Evolutionary conservation across 2,797 vertebrate genomes (phyloP).

Genomic region (Emydoidea blandingii): DNA sequence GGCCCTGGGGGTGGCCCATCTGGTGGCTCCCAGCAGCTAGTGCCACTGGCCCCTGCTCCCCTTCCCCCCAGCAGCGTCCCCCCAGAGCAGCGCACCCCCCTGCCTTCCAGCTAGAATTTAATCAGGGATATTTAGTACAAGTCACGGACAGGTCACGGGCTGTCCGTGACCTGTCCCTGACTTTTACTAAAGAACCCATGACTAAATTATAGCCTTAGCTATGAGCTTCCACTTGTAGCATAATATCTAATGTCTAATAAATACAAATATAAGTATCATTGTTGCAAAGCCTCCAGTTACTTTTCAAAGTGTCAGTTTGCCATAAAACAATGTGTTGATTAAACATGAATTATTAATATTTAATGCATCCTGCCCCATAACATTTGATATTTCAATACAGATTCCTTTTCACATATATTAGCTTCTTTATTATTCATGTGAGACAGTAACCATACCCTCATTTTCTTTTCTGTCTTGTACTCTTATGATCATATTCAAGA

Average conservation of each 20-base stretch:
- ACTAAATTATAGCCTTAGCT: background rate
- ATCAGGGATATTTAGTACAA: no score
- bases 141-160: no score
- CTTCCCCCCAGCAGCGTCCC: no score
- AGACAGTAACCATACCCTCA: background rate
- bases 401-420: background rate
- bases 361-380: background rate
- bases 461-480: background rate
- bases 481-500: background rate
- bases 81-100: no score
- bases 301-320: background rate
- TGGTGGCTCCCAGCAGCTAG: no score
- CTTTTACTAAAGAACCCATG: no score
- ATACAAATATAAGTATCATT: background rate
- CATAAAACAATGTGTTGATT: background rate
- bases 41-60: no score
- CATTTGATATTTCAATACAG: background rate
- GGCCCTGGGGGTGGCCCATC: no score
- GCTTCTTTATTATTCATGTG: background rate
- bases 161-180: no score
- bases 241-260: background rate
- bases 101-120: no score
- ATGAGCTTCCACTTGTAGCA: background rate
- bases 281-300: background rate
- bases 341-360: background rate